Base-by-base conservation (phyloP, 53 echinoderm and acorn worm species). In the Echinometra lucunter region DNA sequence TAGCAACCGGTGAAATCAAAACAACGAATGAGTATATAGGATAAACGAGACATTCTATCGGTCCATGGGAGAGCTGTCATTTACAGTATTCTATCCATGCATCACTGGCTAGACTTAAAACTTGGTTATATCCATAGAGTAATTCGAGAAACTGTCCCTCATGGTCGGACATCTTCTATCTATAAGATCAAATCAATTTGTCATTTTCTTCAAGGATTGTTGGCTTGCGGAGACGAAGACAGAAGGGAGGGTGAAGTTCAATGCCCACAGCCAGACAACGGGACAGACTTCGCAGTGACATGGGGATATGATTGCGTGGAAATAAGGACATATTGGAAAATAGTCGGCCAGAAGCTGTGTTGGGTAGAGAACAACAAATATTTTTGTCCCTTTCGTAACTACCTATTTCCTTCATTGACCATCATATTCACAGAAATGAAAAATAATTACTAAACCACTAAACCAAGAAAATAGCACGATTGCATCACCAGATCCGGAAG, bases 161-260 rank as follows among this genome's bases (percentile, higher is more conserved):
- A 85, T 16, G 85, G 85, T 85, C 85, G 49, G 85, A 85, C n/a
- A 85, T 45, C 49, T 85, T 49, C n/a, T 47, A 47, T 85, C 49
- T 85, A 49, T 45, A 47, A 85, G 30, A 85, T 85, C 85, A 49
- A 85, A 85, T 49, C 85, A n/a, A 85, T 49, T 85, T 49, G 47
- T 85, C 78, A 85, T 85, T 85, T 85, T 30, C 85, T 49, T 28
- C 27, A 85, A 49, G 53, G 85, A 49, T 37, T 85, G 18, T 47
- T 4, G 81, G 44, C 1, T 44, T 42, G 49, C 27, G n/a, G 85
- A 85, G 85, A 49, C 85, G 49, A 85, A 47, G 49, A 85, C 45
- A 85, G 45, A 85, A 47, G 47, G 85, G 49, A 47, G 85, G 49
- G 49, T 85, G 85, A 85, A 85, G 85, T 85, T 85, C 85, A 85